These are phyloP conservation scores for Blastobasis adustella DNA, from an alignment of 2,888 invertebrate genomes.

Conservation along the genomic window DNA sequence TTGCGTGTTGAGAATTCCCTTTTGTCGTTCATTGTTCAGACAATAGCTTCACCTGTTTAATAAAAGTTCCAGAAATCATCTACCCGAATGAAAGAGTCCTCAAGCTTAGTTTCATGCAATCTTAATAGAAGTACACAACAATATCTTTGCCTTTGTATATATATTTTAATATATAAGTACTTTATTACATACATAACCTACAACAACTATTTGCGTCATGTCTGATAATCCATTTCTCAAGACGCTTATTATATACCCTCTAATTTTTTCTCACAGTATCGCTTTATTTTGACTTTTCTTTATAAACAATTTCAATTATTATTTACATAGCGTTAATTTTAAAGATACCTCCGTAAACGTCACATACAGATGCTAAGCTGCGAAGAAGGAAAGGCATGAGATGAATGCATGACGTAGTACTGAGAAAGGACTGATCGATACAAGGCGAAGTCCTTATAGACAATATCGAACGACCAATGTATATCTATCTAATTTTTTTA, in stretches of 20 bases:
- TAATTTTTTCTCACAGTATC: constrained; percentile 72
- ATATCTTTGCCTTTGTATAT: constrained; percentile 22
- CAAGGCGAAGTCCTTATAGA: constrained; percentile 27
- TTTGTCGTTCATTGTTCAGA: too few species aligned
- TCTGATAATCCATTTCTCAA: constrained; percentile 62
- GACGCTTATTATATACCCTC: constrained; percentile 59
- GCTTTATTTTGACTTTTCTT: constrained; percentile 73
- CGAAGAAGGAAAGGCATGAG: constrained; percentile 45
- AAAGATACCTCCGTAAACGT: constrained; percentile 39
- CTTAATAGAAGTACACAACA: constrained; percentile 46
- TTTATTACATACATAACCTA: constrained; percentile 42
- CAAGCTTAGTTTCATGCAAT: constrained; percentile 48
- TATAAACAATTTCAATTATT: constrained; percentile 58
- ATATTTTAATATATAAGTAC: constrained; percentile 25
- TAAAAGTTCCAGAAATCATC: constrained; percentile 16
- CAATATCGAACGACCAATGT: constrained; percentile 33
- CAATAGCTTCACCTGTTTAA: too few species aligned
- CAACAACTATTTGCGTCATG: constrained; percentile 64
- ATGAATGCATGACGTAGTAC: constrained; percentile 30
- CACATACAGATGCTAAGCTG: constrained; percentile 31
- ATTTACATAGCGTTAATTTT: constrained; percentile 47
- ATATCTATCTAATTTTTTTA: constrained; percentile 48
- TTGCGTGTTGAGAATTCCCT: too few species aligned
- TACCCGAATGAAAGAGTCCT: constrained; percentile 23
- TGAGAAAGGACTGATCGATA: constrained; percentile 26